A percentile compares a stretch with the other conserved stretches of the same genome.
Conservation (phyloP, 2,797 vertebrate species). For the Hemibagrus guttatus region DNA sequence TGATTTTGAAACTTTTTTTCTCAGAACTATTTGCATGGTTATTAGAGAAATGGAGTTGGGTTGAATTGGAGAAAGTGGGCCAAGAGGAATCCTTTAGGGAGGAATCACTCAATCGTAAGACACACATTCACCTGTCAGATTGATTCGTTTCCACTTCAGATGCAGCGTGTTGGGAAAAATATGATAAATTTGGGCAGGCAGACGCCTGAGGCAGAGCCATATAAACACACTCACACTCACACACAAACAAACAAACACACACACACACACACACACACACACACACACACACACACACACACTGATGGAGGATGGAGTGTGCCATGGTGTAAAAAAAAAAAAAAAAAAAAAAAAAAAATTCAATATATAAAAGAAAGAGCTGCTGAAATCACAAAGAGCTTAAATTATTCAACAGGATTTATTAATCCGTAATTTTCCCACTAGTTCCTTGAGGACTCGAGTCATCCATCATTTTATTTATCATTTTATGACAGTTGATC, state of each 20-base stretch:
- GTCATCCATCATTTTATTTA: not conserved
- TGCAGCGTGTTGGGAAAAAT: not conserved
- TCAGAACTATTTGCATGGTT: not conserved
- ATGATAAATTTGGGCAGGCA: not conserved
- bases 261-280: not conserved
- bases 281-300: constrained; percentile 1
- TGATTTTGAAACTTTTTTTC: not conserved
- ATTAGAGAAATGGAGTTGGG: not conserved
- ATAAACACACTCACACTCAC: not conserved
- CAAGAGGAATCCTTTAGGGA: not conserved
- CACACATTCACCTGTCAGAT: not conserved
- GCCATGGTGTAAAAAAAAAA: not conserved
- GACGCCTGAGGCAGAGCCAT: not conserved
- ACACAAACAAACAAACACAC: not conserved
- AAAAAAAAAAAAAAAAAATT: not conserved
- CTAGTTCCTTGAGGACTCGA: not conserved
- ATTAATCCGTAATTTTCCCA: not conserved
- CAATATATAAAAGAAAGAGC: not conserved
- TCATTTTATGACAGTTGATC: not conserved
- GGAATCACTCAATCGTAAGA: not conserved
- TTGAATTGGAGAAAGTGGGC: not conserved
- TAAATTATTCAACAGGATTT: not conserved
- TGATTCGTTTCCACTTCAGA: not conserved
- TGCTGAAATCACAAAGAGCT: not conserved
- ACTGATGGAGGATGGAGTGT: not conserved